These are phyloP conservation scores for Nymphalis c-album DNA, from an alignment of 2,888 invertebrate genomes.

Conservation along the genomic window DNA sequence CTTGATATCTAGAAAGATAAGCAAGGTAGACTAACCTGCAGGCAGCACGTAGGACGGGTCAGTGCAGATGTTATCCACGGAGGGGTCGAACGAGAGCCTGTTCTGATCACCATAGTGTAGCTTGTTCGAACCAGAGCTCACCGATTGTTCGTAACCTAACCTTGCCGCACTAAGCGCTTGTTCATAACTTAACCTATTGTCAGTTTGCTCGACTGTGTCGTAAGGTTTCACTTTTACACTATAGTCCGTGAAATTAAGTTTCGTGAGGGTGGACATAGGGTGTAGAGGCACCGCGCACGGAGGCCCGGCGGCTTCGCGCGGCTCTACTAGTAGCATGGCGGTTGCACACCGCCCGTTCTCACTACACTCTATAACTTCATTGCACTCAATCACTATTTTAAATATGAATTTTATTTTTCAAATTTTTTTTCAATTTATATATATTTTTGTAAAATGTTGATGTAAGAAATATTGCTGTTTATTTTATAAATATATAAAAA, in stretches of 20 bases:
- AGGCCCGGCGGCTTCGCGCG: conserved; percentile 87
- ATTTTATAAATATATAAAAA: background rate
- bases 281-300: conserved; percentile 73
- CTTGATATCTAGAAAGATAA: conserved; percentile 9
- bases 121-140: conserved; percentile 55
- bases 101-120: conserved; percentile 68
- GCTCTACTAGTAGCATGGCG: conserved; percentile 89
- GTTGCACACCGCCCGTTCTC: conserved; percentile 67
- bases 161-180: conserved; percentile 66
- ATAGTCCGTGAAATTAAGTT: conserved; percentile 76
- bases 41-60: conserved; percentile 66
- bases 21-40: conserved; percentile 54
- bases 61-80: conserved; percentile 63
- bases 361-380: conserved; percentile 63
- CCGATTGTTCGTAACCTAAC: conserved; percentile 68
- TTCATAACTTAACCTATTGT: conserved; percentile 68
- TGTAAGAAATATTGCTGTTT: background rate
- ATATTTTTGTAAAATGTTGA: background rate
- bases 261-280: conserved; percentile 74
- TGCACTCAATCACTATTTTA: conserved; percentile 43
- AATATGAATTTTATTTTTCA: background rate
- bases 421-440: background rate
- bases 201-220: conserved; percentile 58
- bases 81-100: conserved; percentile 66
- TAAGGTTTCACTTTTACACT: conserved; percentile 75